phyloP scores from a whole-genome alignment of 2,888 invertebrate genomes.

The Spodoptera picta region DNA sequence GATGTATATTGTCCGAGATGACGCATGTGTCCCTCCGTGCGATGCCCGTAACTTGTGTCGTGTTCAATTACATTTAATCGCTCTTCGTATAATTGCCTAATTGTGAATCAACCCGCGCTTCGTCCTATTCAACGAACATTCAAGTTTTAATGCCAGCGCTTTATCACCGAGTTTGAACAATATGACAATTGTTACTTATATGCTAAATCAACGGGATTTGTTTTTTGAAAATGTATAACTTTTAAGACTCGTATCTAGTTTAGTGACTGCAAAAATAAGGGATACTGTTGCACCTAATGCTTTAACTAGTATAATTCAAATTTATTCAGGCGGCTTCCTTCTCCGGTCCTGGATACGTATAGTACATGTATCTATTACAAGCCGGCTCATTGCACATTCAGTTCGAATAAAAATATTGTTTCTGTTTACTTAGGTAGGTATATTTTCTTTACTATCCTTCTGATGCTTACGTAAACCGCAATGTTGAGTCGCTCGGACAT shows the following conservation, averaged over 20 bases:
- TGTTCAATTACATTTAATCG: constrained; percentile 87
- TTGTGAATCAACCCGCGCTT: constrained; percentile 71
- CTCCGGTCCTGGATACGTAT: constrained; percentile 7
- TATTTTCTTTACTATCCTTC: constrained; percentile 1
- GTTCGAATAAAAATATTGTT: constrained; percentile 46
- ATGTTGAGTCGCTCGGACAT: constrained; percentile 1
- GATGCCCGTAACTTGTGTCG: constrained; percentile 72
- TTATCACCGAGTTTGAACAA: constrained; percentile 35
- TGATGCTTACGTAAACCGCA: not conserved
- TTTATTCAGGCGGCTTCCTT: constrained; percentile 23
- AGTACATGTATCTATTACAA: constrained; percentile 23
- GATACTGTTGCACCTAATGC: constrained; percentile 12
- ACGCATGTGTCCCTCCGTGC: constrained; percentile 65
- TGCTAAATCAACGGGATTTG: constrained; percentile 1
- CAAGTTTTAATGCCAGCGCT: constrained; percentile 39
- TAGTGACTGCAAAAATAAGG: constrained; percentile 12
- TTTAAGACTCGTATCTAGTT: not conserved
- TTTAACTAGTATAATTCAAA: constrained; percentile 17
- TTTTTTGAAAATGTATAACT: not conserved
- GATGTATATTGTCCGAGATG: constrained; percentile 61
- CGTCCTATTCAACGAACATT: constrained; percentile 46
- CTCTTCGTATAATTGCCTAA: constrained; percentile 84
- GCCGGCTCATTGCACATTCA: constrained; percentile 49
- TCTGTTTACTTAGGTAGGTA: constrained; percentile 10
- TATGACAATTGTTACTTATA: constrained; percentile 10